Percentiles rank a stretch among this genome's conserved stretches.
phyloP scores from a whole-genome alignment of 2,797 vertebrate genomes.

The Chaetophractus vellerosus region DNA sequence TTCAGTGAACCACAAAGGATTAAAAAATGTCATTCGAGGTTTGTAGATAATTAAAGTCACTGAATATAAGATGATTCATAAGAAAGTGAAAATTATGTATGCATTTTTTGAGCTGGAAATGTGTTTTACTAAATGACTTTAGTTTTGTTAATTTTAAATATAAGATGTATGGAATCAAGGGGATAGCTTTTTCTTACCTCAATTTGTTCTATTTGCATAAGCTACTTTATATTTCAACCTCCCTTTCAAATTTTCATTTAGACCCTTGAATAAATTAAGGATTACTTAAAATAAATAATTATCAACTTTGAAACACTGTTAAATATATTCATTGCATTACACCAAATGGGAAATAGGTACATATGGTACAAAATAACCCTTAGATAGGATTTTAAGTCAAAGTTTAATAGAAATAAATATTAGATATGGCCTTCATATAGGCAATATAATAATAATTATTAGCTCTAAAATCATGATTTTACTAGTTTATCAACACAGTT shows the following conservation, averaged over 20 bases:
- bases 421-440: neutral
- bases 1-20: constrained; percentile 87
- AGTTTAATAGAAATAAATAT: constrained; percentile 14
- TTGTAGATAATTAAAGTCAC: constrained; percentile 87
- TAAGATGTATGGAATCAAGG: constrained; percentile 14
- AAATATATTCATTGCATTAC: constrained; percentile 8
- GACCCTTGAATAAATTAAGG: constrained; percentile 56
- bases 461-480: constrained; percentile 15
- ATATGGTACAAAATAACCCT: neutral
- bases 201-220: constrained; percentile 59
- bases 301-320: constrained; percentile 17
- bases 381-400: neutral
- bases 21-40: constrained; percentile 88
- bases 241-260: constrained; percentile 53
- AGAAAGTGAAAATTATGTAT: constrained; percentile 69
- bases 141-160: constrained; percentile 77
- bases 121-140: constrained; percentile 82
- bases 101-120: constrained; percentile 60
- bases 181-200: constrained; percentile 51
- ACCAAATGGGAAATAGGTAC: neutral
- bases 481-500: neutral
- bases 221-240: constrained; percentile 27
- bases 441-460: neutral
- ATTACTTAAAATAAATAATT: constrained; percentile 70
- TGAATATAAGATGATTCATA: constrained; percentile 66